These are phyloP conservation scores for Rhyacophila brunnea DNA, from an alignment of 1,140 invertebrate genomes.

Conservation along the genomic window DNA sequence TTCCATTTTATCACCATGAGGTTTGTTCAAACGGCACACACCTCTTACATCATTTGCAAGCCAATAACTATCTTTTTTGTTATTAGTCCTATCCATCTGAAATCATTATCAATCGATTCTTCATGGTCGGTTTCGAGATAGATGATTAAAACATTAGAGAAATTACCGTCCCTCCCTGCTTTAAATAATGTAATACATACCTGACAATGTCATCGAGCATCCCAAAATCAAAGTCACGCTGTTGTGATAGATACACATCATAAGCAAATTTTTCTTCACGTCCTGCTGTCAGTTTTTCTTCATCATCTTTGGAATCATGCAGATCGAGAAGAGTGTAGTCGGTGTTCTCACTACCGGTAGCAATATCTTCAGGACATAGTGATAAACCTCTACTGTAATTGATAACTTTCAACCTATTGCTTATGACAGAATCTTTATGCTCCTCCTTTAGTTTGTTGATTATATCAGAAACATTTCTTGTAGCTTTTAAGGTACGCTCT, in stretches of 20 bases:
- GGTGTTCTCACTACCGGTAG: constrained; percentile 35
- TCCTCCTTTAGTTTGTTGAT: constrained; percentile 22
- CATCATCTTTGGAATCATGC: constrained; percentile 37
- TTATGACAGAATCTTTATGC: constrained; percentile 12
- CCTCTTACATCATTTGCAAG: no score
- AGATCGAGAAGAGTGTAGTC: constrained; percentile 47
- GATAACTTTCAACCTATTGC: constrained; percentile 27
- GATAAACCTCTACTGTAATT: constrained; percentile 28
- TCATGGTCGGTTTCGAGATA: no score
- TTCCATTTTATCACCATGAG: no score
- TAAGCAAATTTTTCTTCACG: constrained; percentile 51
- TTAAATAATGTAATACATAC: no score
- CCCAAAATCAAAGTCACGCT: constrained; percentile 54
- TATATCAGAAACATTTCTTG: constrained; percentile 16
- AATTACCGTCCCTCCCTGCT: no score
- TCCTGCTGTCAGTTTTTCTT: constrained; percentile 16
- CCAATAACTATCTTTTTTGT: no score
- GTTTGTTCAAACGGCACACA: no score
- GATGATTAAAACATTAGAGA: no score
- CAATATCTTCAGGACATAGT: constrained; percentile 32
- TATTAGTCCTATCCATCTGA: no score
- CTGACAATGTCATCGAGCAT: constrained; percentile 55
- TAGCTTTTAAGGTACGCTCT: background rate
- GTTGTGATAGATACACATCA: constrained; percentile 55
- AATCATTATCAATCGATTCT: no score